Percentiles rank a stretch among this genome's conserved stretches.
phyloP scores from a whole-genome alignment of 64 coral and sea anemone genomes.

The Montipora efflorescens region DNA sequence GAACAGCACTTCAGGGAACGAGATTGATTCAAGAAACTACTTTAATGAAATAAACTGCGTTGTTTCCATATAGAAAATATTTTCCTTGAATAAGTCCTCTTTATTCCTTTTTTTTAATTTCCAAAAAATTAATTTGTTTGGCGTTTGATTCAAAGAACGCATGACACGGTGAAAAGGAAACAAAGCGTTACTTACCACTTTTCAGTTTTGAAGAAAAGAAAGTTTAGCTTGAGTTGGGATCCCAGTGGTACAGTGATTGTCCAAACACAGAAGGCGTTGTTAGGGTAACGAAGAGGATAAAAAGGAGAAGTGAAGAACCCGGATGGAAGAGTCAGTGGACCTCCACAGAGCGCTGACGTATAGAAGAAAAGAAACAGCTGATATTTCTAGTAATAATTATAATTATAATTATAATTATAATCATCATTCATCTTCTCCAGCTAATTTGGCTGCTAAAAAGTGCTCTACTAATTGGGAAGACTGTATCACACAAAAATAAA shows the following conservation, averaged over 20 bases:
- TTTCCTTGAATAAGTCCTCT: too few species aligned
- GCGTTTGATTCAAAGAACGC: neutral
- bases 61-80: too few species aligned
- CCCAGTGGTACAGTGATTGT: slow-evolving; percentile 63
- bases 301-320: slow-evolving; percentile 79
- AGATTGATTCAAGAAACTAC: too few species aligned
- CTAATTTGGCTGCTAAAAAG: too few species aligned
- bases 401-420: too few species aligned
- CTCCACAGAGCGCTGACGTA: slow-evolving; percentile 33
- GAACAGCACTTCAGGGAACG: neutral
- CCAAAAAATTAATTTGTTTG: too few species aligned
- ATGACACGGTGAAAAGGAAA: neutral
- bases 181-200: neutral
- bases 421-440: too few species aligned
- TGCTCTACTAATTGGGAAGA: too few species aligned
- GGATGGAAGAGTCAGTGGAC: slow-evolving; percentile 32
- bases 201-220: slow-evolving; percentile 67
- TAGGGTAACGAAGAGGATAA: slow-evolving; percentile 63
- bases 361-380: neutral
- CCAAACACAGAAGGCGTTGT: slow-evolving; percentile 74
- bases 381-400: too few species aligned
- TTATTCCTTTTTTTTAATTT: too few species aligned
- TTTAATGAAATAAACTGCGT: too few species aligned
- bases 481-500: too few species aligned
- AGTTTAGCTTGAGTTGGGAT: slow-evolving; percentile 62